phyloP scores from a whole-genome alignment of 2,113 vertebrate species.

The Ptilonorhynchus violaceus region DNA sequence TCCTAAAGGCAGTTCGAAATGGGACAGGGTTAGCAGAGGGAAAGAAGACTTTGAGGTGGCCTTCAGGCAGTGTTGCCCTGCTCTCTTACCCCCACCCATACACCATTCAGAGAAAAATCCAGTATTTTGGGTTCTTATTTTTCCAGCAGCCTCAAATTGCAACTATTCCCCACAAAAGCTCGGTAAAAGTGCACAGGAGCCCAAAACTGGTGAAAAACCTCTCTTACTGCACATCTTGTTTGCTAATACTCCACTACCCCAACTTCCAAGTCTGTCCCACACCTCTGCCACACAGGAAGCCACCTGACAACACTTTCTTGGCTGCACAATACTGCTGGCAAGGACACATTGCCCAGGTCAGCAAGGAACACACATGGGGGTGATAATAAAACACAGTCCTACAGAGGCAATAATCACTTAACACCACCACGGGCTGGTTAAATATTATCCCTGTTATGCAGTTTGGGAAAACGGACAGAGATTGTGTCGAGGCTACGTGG shows the following conservation, averaged over 20 bases:
- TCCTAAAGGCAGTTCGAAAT: background rate
- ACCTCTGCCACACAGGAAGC: background rate
- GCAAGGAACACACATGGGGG: background rate
- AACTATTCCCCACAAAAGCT: background rate
- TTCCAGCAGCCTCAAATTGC: background rate
- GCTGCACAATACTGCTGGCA: background rate
- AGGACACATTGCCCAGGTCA: background rate
- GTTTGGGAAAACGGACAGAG: background rate
- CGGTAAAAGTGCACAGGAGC: fast-evolving
- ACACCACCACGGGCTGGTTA: background rate
- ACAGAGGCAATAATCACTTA: background rate
- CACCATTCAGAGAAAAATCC: background rate
- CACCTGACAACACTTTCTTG: background rate
- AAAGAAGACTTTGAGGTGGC: background rate
- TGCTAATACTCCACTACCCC: background rate
- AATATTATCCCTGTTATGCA: background rate
- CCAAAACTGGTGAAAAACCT: background rate
- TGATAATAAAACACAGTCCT: background rate
- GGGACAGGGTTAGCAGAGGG: background rate
- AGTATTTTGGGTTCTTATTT: background rate
- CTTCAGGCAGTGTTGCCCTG: fast-evolving
- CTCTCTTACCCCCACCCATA: background rate
- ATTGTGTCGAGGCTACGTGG: fast-evolving
- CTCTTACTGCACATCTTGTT: background rate
- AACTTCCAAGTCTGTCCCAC: background rate